Base-by-base conservation (phyloP, 1,140 invertebrate genomes). In the Antheraea mylitta region DNA sequence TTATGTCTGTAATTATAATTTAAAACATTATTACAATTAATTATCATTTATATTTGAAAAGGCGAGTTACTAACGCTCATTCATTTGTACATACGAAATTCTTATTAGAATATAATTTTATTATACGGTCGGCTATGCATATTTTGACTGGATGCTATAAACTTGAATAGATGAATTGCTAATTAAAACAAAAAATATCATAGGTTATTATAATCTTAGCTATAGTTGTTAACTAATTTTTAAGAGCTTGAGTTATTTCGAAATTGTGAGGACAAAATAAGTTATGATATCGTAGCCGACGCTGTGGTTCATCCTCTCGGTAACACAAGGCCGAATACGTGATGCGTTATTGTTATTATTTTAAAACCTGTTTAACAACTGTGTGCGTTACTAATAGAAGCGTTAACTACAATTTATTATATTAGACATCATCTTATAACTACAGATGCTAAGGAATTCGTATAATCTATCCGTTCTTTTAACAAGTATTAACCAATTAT, bases 311-410 rank as follows among this genome's bases (percentile, higher is more conserved):
- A 13, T 53, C 45, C 13, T 13, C 45, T 11, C 45, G 45, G 45
- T 6, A 53, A 53, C 16, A 53, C 45, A 53, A 53, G 45, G 45
- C 16, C 45, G 45, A 16, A 53, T 53, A 53, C 45, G 10, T 53
- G 45, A 53, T 53, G 45, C 45, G 45, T 53, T 13, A 7, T 53
- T 53, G 11, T 53, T 53, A 53, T 16, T 53, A 16, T 53, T 53
- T 53, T 53, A 53, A 53, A 53, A 53, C 45, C 45, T 53, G 45
- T 53, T 53, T 53, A 53, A 53, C 45, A 53, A 53, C 45, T 53
- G 13, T 16, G 16, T 53, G 11, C 13, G 45, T 53, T 53, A 13
- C 45, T 53, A 53, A 53, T 53, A 16, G 9, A 53, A n/a, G 45
- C 16, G 45, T 53, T 13, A 53, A 53, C 16, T 0, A 53, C 16